Evolutionary conservation across 2,888 invertebrate genomes (phyloP), one percentile per base, ranked within the genome.

Genomic region (Drosophila suboccidentalis): DNA sequence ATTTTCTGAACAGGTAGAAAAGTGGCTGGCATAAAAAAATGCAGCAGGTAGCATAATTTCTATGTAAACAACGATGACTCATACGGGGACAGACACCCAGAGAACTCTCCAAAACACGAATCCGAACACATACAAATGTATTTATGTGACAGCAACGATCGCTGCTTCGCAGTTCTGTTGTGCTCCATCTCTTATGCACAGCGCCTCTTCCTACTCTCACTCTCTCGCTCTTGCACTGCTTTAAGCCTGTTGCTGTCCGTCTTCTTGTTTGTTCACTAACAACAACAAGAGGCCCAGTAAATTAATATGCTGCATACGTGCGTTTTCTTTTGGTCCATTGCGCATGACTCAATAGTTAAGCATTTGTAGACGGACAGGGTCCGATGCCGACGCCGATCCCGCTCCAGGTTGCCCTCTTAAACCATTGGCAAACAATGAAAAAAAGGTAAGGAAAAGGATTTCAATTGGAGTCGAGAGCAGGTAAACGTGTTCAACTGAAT

Each of bases 11-110:
- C 58, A 67, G 75, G 41, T 59, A 65, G 62, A 70, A 68, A 53
- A 29, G n/a, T 22, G 38, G 44, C 36, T 17, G 10, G 29, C 36
- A 47, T 55, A 65, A 59, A 46, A 46, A 69, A 72, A 49, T 82
- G 89, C 79, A 87, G 73, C 84, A 84, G 89, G 89, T 84, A 89
- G 76, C 80, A 87, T 71, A 84, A 84, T 87, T 89, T 87, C 71
- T 78, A 87, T 68, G 80, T 82, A 87, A 85, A 85, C 85, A 89
- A 61, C 59, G 71, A 69, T 85, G 85, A 89, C 62, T 85, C 89
- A 85, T 69, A 4, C 62, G 26, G 22, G 11, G n/a, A 61, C n/a
- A 41, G 47, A 49, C 38, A 32, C 67, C 41, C 59, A 59, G 36
- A 73, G 71, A 74, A 67, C 67, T 77, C 75, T 83, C 60, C 70